Percentiles rank a stretch among this genome's conserved stretches.
These are phyloP conservation scores for Danionella dracula DNA, from an alignment of 2,797 vertebrate genomes.

Conservation along the genomic window DNA sequence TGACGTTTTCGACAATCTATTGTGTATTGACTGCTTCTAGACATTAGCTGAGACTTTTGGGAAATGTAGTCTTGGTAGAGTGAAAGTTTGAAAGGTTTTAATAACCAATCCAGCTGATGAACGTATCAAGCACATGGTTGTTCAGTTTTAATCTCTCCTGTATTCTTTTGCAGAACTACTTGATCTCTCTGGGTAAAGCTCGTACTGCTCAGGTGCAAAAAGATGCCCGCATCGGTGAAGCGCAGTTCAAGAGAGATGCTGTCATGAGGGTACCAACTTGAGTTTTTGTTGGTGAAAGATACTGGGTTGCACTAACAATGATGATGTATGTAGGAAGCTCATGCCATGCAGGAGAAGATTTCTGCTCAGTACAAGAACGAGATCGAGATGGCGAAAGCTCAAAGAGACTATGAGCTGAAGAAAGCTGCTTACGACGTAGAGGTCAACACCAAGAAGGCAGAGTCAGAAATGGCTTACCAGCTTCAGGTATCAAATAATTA, in stretches of 20 bases:
- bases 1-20: no score
- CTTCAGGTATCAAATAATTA: conserved; percentile 76
- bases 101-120: no score
- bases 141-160: not conserved
- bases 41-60: no score
- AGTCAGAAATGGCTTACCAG: conserved; percentile 91
- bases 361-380: conserved; percentile 90
- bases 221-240: conserved; percentile 91
- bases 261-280: conserved; percentile 77
- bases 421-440: conserved; percentile 84
- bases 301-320: not conserved
- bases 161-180: conserved; percentile 72
- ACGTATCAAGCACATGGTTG: no score
- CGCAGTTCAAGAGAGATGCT: conserved; percentile 86
- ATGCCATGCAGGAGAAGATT: conserved; percentile 86
- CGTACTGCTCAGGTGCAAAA: conserved; percentile 90
- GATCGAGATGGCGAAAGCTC: conserved; percentile 90
- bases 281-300: not conserved
- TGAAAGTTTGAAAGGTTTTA: no score
- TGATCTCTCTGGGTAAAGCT: conserved; percentile 86
- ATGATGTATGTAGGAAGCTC: conserved; percentile 72
- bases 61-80: no score
- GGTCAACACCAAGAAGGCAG: conserved; percentile 86
- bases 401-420: conserved; percentile 89
- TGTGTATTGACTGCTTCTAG: no score